These are phyloP conservation scores for Cephalotes varians DNA, from an alignment of 2,888 invertebrate species.

Conservation along the genomic window DNA sequence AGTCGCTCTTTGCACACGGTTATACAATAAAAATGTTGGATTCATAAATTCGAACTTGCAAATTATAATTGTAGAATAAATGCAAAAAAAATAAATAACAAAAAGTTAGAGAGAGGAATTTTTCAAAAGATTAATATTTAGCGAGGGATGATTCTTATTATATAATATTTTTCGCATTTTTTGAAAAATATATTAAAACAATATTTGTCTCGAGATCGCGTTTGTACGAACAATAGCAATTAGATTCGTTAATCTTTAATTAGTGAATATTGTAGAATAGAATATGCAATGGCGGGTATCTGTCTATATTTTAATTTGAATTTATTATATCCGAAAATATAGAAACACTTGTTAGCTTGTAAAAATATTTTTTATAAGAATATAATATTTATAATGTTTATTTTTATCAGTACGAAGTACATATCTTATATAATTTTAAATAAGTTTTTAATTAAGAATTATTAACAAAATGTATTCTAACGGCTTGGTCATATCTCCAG, in stretches of 20 bases:
- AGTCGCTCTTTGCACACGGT: neutral
- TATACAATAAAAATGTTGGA: slow-evolving; percentile 11
- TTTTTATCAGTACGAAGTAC: neutral
- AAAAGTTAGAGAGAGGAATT: neutral
- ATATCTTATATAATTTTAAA: neutral
- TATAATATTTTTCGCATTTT: neutral
- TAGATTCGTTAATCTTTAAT: neutral
- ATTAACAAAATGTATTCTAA: neutral
- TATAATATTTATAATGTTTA: slow-evolving; percentile 2
- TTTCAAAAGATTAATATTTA: neutral
- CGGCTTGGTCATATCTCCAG: neutral
- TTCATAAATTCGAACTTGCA: neutral
- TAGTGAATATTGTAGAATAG: neutral
- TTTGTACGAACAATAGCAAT: neutral
- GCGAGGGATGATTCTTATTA: neutral
- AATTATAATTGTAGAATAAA: neutral
- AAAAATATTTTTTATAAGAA: neutral
- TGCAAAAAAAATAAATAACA: neutral
- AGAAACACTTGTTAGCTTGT: neutral
- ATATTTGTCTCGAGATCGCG: neutral
- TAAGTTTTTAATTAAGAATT: neutral
- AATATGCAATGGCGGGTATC: neutral
- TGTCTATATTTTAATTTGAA: neutral
- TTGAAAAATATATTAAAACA: slow-evolving; percentile 4
- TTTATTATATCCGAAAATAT: neutral